These are phyloP conservation scores for Dromaius novaehollandiae DNA, from an alignment of 2,113 vertebrate genomes.

Conservation along the genomic window DNA sequence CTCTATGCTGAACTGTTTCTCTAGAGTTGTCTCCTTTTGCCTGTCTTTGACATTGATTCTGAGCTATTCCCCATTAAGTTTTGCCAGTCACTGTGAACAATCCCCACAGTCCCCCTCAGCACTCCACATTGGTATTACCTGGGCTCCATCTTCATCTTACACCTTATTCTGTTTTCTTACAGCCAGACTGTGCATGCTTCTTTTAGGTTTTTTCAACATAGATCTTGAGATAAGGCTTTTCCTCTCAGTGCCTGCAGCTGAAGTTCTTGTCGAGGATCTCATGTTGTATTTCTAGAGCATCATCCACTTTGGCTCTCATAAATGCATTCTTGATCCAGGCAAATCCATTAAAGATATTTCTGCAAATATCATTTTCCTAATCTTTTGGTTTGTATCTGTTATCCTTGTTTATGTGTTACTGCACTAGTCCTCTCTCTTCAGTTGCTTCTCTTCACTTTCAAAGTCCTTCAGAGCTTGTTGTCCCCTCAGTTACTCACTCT, in stretches of 20 bases:
- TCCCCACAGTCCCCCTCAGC: neutral
- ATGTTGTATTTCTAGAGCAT: neutral
- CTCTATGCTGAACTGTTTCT: neutral
- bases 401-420: neutral
- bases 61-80: neutral
- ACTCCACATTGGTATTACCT: neutral
- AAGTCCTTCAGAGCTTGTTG: conserved; percentile 4
- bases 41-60: neutral
- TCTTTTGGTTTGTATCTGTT: neutral
- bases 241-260: neutral
- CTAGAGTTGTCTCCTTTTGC: neutral
- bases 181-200: neutral
- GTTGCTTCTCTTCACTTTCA: neutral
- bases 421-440: neutral
- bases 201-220: neutral
- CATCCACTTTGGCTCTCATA: neutral
- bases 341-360: neutral
- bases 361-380: neutral
- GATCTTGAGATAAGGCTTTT: neutral
- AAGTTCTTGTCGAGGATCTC: neutral
- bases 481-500: neutral
- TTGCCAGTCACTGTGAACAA: neutral
- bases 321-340: neutral
- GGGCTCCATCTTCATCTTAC: neutral
- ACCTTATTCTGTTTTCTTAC: neutral